Percentiles rank a stretch among this genome's conserved stretches.
Evolutionary conservation across 2,797 vertebrate genomes (phyloP).

Genomic region (Nasua narica): DNA sequence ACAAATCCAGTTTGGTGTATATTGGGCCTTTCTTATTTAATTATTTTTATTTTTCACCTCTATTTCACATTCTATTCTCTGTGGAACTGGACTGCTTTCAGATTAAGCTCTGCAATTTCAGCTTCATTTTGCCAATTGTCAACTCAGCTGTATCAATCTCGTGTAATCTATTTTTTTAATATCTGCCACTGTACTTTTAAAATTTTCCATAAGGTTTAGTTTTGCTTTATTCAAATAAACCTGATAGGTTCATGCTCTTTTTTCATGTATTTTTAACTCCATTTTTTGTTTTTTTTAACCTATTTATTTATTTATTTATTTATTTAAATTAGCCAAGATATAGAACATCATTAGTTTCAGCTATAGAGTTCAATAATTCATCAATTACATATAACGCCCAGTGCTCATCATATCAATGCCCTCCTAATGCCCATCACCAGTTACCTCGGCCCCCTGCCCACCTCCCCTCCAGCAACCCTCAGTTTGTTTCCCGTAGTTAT

Average conservation of each 20-base stretch:
- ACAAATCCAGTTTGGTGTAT: neutral
- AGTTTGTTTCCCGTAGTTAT: too few species aligned
- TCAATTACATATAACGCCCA: too few species aligned
- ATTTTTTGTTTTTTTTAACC: neutral
- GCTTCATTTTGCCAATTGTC: neutral
- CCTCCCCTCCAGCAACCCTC: too few species aligned
- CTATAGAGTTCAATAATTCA: too few species aligned
- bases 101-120: neutral
- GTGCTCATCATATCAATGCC: too few species aligned
- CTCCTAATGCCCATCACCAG: too few species aligned
- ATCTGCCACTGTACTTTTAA: neutral
- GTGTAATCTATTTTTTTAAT: neutral
- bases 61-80: neutral
- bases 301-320: too few species aligned
- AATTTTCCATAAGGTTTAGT: neutral
- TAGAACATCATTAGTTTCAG: too few species aligned
- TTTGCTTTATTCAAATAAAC: neutral
- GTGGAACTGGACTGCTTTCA: neutral
- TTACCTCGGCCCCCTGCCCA: too few species aligned
- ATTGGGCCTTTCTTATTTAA: neutral
- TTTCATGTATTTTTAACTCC: neutral
- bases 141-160: neutral
- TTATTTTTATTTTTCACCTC: neutral
- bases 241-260: neutral
- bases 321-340: too few species aligned